phyloP scores from a whole-genome alignment of 1,140 invertebrate genomes.

The Andrena cerasifolii region DNA sequence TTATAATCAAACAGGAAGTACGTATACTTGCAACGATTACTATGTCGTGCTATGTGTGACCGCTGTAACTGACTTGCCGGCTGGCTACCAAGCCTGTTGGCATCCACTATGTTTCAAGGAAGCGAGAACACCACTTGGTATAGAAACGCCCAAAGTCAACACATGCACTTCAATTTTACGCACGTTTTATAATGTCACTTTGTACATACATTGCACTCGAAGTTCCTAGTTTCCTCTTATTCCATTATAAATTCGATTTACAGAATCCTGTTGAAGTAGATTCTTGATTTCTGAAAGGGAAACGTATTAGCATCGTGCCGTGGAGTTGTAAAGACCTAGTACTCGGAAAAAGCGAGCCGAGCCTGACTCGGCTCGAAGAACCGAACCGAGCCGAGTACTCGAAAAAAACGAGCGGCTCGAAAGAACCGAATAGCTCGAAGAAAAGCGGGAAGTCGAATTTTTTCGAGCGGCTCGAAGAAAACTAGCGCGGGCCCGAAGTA shows the following conservation, averaged over 20 bases:
- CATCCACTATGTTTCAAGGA: constrained; percentile 23
- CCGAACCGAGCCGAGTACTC: too few species aligned
- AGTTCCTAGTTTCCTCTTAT: constrained; percentile 83
- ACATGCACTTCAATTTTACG: constrained; percentile 39
- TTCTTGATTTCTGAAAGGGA: constrained; percentile 86
- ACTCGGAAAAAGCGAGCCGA: too few species aligned
- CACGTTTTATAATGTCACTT: constrained; percentile 44
- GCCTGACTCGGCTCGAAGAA: too few species aligned
- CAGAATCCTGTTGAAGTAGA: constrained; percentile 87
- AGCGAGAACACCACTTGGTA: constrained; percentile 34
- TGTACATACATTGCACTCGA: constrained; percentile 42
- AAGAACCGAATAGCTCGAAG: too few species aligned
- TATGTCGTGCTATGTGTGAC: constrained; percentile 27
- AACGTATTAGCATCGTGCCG: constrained; percentile 53
- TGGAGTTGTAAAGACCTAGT: too few species aligned
- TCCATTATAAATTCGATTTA: constrained; percentile 90
- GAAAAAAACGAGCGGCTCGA: too few species aligned
- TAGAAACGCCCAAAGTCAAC: constrained; percentile 55
- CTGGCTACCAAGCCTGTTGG: constrained; percentile 46
- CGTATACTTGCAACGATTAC: constrained; percentile 15
- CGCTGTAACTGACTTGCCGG: constrained; percentile 18
- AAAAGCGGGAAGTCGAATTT: too few species aligned
- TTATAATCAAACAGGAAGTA: constrained; percentile 44
- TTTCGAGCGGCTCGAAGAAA: too few species aligned
- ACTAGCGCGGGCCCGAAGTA: too few species aligned